phyloP scores from a whole-genome alignment of 2,797 vertebrate genomes.

The Malacoraja senta region DNA sequence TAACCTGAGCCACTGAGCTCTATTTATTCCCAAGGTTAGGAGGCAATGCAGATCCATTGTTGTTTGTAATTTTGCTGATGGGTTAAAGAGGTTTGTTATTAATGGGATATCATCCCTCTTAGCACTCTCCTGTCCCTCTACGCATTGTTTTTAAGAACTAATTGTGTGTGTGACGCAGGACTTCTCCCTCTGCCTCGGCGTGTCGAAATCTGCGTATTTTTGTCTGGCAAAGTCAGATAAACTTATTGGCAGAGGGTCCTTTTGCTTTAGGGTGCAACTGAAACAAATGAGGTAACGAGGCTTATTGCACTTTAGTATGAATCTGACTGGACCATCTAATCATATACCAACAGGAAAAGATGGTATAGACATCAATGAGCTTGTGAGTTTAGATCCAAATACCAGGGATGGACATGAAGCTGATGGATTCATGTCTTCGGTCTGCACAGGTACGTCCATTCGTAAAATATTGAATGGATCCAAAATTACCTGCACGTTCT shows the following conservation, averaged over 20 bases:
- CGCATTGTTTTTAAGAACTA: background rate
- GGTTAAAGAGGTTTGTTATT: slow-evolving; percentile 34
- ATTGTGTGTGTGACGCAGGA: background rate
- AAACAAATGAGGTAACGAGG: background rate
- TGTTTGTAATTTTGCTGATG: slow-evolving; percentile 6
- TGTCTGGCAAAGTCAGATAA: no score
- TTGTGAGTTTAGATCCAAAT: background rate
- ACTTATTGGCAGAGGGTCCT: background rate
- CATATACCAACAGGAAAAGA: background rate
- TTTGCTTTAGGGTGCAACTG: background rate
- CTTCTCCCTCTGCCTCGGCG: background rate
- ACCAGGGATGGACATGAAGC: background rate
- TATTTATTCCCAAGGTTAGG: slow-evolving; percentile 20
- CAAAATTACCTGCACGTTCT: background rate
- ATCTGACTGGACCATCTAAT: background rate
- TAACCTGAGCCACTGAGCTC: slow-evolving; percentile 11
- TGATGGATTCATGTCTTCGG: background rate
- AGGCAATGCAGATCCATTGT: background rate
- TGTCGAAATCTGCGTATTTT: slow-evolving; percentile 8
- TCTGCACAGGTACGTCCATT: background rate
- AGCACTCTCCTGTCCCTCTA: background rate
- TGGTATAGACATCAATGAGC: background rate
- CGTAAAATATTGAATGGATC: background rate
- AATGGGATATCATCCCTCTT: slow-evolving; percentile 29
- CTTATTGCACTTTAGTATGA: background rate